These are phyloP conservation scores for Porites australiensis DNA, from an alignment of 64 coral and sea anemone genomes.

Conservation along the genomic window DNA sequence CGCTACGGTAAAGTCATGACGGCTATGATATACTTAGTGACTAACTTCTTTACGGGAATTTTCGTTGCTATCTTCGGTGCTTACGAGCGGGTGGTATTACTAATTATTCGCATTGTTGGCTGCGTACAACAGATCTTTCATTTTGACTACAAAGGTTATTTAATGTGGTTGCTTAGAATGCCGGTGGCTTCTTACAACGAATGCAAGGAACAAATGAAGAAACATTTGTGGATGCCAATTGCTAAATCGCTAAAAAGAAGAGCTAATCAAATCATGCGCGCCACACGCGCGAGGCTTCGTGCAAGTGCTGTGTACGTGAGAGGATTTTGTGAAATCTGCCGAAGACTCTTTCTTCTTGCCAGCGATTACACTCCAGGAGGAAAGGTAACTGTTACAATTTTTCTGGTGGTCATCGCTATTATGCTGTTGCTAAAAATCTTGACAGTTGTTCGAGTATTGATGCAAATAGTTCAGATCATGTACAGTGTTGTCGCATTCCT, in stretches of 20 bases:
- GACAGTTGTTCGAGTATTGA: slow-evolving; percentile 19
- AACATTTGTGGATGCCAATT: background rate
- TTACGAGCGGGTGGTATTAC: background rate
- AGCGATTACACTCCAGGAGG: slow-evolving; percentile 70
- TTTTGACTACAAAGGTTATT: slow-evolving; percentile 20
- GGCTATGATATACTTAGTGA: background rate
- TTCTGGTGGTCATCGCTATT: slow-evolving; percentile 8
- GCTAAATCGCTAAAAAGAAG: background rate
- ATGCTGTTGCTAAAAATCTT: slow-evolving; percentile 22
- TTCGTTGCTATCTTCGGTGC: background rate
- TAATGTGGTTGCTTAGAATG: background rate
- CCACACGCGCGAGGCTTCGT: background rate
- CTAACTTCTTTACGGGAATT: background rate
- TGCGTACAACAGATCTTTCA: background rate
- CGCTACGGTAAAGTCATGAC: background rate
- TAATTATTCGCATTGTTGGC: background rate
- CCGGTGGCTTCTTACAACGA: background rate
- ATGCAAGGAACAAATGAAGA: slow-evolving; percentile 16
- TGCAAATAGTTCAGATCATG: slow-evolving; percentile 19
- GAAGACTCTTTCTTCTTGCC: slow-evolving; percentile 65
- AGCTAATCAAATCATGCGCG: background rate
- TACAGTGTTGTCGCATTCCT: slow-evolving; percentile 23
- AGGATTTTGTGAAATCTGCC: slow-evolving; percentile 64
- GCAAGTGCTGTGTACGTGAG: slow-evolving; percentile 34
- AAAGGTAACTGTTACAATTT: slow-evolving; percentile 20